These are phyloP conservation scores for Clitarchus hookeri DNA, from an alignment of 2,888 invertebrate species.

Conservation along the genomic window DNA sequence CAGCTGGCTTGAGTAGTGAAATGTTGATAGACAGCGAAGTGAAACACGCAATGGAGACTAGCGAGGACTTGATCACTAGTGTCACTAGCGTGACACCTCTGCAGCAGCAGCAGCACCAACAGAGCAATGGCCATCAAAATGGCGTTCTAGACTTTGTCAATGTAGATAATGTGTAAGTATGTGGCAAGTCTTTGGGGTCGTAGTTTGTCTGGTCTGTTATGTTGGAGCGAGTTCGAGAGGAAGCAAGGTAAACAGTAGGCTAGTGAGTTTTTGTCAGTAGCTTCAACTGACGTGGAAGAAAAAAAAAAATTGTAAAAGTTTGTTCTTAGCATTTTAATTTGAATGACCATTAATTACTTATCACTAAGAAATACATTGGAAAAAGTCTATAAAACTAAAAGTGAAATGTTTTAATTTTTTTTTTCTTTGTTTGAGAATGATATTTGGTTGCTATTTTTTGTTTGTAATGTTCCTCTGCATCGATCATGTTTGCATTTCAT, in stretches of 20 bases:
- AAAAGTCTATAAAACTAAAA: no score
- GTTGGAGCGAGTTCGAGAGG: neutral
- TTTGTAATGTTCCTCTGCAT: no score
- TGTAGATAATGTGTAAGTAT: conserved; percentile 45
- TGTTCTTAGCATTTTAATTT: neutral
- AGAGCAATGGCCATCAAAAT: conserved; percentile 44
- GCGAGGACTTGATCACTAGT: conserved; percentile 38
- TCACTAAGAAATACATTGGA: neutral
- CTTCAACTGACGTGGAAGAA: neutral
- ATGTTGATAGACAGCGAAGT: conserved; percentile 39
- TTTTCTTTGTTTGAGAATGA: no score
- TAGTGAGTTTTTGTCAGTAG: neutral
- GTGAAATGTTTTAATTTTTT: no score
- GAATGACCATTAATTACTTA: neutral
- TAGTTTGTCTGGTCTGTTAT: neutral
- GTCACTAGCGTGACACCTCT: conserved; percentile 24
- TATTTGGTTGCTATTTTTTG: no score
- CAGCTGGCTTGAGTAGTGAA: conserved; percentile 37
- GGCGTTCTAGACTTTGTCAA: conserved; percentile 44
- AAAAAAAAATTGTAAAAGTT: neutral
- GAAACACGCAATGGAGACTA: conserved; percentile 39
- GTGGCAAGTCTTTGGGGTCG: neutral
- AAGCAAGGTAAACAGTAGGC: neutral
- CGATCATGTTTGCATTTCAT: no score
- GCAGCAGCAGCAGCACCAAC: conserved; percentile 28